A percentile compares a stretch with the other conserved stretches of the same genome.
These are phyloP conservation scores for Onychomys torridus DNA, from an alignment of 2,797 vertebrate genomes.

Conservation along the genomic window DNA sequence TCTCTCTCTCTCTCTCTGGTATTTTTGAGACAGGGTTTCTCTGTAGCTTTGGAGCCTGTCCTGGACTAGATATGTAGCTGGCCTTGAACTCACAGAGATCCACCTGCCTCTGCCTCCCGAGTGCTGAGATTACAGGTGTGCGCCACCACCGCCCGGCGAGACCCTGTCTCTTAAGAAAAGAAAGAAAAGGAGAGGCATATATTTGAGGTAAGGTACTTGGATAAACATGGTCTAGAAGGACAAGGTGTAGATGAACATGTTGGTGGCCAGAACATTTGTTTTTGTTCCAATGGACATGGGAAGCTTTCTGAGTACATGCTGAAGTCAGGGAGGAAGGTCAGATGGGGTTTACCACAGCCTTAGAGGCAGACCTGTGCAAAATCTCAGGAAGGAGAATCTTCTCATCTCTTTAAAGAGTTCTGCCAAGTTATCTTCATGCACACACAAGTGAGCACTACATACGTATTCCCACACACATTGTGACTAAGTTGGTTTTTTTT, in stretches of 20 bases:
- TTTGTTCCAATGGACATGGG: not conserved
- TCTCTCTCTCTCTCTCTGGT: no score
- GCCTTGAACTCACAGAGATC: no score
- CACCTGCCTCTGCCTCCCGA: no score
- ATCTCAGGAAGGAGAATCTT: not conserved
- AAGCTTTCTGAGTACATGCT: not conserved
- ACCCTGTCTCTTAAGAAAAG: not conserved
- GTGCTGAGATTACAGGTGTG: no score
- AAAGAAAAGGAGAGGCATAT: no score
- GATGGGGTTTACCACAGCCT: not conserved
- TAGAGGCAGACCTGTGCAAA: not conserved
- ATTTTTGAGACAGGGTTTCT: no score
- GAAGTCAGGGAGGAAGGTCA: not conserved
- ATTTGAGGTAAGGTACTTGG: not conserved
- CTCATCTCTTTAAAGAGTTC: not conserved
- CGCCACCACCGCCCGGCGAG: no score
- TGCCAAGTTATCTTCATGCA: not conserved
- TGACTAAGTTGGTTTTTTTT: not conserved
- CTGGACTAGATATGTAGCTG: no score
- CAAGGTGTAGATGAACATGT: no score
- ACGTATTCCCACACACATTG: rapidly evolving
- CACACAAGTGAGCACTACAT: rapidly evolving
- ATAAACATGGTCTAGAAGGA: no score
- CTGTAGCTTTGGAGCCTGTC: no score
- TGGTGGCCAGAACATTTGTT: not conserved